These are phyloP conservation scores for Andrena dorsata DNA, from an alignment of 2,888 invertebrate species.

Conservation along the genomic window DNA sequence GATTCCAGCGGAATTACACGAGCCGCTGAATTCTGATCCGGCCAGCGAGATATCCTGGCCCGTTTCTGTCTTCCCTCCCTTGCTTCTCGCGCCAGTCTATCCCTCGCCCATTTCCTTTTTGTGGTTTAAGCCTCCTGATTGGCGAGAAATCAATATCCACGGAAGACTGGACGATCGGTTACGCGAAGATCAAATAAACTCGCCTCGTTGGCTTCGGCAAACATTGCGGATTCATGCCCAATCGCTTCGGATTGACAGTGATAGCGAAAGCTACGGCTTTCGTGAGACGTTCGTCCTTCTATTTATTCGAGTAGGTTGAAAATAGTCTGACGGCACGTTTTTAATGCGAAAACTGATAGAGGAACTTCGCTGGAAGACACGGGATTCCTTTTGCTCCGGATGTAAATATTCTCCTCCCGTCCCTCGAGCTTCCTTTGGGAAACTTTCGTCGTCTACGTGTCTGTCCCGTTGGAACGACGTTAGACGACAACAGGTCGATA, in stretches of 20 bases:
- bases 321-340: not conserved
- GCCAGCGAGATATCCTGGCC: conserved; percentile 43
- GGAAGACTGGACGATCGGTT: conserved; percentile 50
- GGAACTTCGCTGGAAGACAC: not conserved
- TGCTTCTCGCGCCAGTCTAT: conserved; percentile 14
- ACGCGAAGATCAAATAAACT: conserved; percentile 57
- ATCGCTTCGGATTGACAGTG: not conserved
- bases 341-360: no score
- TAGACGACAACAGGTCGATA: conserved; percentile 18
- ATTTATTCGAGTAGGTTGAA: not conserved
- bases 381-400: not conserved
- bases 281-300: no score
- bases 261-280: no score
- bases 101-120: conserved; percentile 23
- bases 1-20: conserved; percentile 76
- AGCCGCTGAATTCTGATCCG: conserved; percentile 70
- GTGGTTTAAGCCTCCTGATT: conserved; percentile 66
- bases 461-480: not conserved
- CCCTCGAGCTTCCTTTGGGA: not conserved
- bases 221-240: conserved; percentile 22
- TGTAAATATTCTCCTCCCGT: not conserved
- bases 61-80: conserved; percentile 28
- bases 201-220: conserved; percentile 53
- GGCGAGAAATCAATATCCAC: conserved; percentile 66
- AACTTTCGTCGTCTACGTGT: not conserved